Percentiles rank a stretch among this genome's conserved stretches.
phyloP scores from a whole-genome alignment of 2,797 vertebrate genomes.

The Gobio occitaniae region DNA sequence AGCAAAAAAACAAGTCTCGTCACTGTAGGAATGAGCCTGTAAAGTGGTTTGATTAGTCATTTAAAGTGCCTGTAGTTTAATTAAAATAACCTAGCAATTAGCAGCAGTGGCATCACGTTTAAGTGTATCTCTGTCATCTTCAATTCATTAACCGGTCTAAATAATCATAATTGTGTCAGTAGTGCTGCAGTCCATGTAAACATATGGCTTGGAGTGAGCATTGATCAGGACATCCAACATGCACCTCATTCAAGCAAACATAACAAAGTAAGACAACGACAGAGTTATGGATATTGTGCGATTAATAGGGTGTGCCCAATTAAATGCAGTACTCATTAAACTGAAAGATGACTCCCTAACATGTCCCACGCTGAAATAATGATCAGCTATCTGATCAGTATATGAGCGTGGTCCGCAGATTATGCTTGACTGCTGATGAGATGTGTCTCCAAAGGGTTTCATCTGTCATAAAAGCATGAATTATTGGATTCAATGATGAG shows the following conservation, averaged over 20 bases:
- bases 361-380: conserved; percentile 27
- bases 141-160: conserved; percentile 71
- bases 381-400: conserved; percentile 6
- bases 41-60: conserved; percentile 71
- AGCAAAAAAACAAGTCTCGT: conserved; percentile 62
- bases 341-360: conserved; percentile 46
- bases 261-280: conserved; percentile 35
- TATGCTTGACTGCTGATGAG: conserved; percentile 22
- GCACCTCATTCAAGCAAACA: conserved; percentile 49
- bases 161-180: conserved; percentile 71
- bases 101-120: conserved; percentile 70
- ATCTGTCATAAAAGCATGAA: conserved; percentile 16
- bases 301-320: conserved; percentile 54
- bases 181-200: conserved; percentile 70
- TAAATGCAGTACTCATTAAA: conserved; percentile 54
- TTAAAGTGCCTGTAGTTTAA: conserved; percentile 78
- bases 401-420: neutral
- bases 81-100: conserved; percentile 82
- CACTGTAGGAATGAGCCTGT: conserved; percentile 64
- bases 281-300: conserved; percentile 28
- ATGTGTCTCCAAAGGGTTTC: neutral
- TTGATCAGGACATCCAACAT: conserved; percentile 38
- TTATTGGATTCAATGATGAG: conserved; percentile 6
- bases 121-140: conserved; percentile 74
- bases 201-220: conserved; percentile 48